Base-by-base conservation (phyloP, 2,113 vertebrate genomes). In the Carassius carassius region DNA sequence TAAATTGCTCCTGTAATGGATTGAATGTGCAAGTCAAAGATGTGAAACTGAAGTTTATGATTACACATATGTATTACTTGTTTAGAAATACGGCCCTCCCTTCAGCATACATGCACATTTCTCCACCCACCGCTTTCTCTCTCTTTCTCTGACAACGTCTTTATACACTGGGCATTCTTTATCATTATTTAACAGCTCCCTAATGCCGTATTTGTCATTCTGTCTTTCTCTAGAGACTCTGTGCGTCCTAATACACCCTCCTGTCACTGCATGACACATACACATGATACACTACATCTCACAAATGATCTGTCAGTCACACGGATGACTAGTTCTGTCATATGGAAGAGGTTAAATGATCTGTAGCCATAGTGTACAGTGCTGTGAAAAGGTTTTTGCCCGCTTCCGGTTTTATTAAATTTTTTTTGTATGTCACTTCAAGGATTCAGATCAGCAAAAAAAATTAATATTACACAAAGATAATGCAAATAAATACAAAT, bases 131-230 rank as follows among this genome's bases (percentile, higher is more conserved):
- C 14, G 37, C 74, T 51, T 81, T 76, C 62, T 63, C 51, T 82
- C 78, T 70, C 54, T 85, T 75, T 82, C 78, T 83, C 72, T 29
- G 29, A 29, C 29, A 2, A 29, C 29, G 73, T 79, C 83, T 85
- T 75, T 82, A n/a, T 60, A 83, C 85, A 82, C 88, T 84, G 80
- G 76, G 76, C 83, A 81, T 83, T 85, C 54, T 85, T 51, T 41
- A 74, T 86, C 73, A 84, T 89, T 78, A 86, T 89, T 86, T 85
- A 86, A 75, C 84, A 87, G 81, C 65, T 86, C 84, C 69, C 81
- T 86, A 87, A 84, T 87, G 86, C 86, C 23, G 76, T 77, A 80
- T 86, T 87, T 87, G 88, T 89, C 84, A 86, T 78, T 74, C 77
- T 58, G 37, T 82, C 77, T 65, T 81, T 78, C 70, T 82, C 72